These are phyloP conservation scores for Etheostoma perlongum DNA, from an alignment of 2,797 vertebrate species.

Conservation along the genomic window DNA sequence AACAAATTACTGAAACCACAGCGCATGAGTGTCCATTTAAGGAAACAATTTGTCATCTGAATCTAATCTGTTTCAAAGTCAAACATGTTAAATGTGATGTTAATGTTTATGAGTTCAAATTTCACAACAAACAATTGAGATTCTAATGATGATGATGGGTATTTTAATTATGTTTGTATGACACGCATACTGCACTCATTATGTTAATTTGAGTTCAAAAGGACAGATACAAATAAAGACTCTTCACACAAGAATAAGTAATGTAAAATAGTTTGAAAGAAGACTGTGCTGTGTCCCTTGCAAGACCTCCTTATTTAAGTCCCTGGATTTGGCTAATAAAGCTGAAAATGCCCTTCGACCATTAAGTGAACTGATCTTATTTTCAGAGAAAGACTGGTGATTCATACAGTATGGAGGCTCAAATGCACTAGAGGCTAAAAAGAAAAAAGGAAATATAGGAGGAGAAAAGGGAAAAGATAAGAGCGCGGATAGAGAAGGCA, in stretches of 20 bases:
- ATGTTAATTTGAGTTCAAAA: conserved; percentile 49
- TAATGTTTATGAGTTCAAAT: conserved; percentile 13
- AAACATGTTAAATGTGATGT: conserved; percentile 26
- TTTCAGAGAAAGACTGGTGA: conserved; percentile 68
- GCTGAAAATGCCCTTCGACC: conserved; percentile 82
- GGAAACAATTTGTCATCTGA: conserved; percentile 43
- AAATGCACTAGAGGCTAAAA: conserved; percentile 67
- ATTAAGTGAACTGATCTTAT: conserved; percentile 80
- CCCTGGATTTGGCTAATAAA: conserved; percentile 79
- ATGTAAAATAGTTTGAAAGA: conserved; percentile 55
- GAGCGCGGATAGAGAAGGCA: conserved; percentile 38
- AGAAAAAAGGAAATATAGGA: conserved; percentile 10
- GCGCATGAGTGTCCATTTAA: conserved; percentile 38
- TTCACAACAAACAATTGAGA: conserved; percentile 5
- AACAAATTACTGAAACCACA: conserved; percentile 46
- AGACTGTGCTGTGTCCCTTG: conserved; percentile 60
- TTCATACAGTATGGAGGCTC: conserved; percentile 64
- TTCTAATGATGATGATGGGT: conserved; percentile 36
- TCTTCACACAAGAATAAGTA: conserved; percentile 42
- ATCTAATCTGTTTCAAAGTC: conserved; percentile 49
- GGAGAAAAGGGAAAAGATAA: conserved; percentile 42
- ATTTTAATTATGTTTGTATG: conserved; percentile 41
- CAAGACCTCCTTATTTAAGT: conserved; percentile 76
- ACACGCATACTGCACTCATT: conserved; percentile 18
- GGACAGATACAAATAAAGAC: conserved; percentile 44